phyloP scores from a whole-genome alignment of 2,888 invertebrate species.

The Zaprionus lineosus region DNA sequence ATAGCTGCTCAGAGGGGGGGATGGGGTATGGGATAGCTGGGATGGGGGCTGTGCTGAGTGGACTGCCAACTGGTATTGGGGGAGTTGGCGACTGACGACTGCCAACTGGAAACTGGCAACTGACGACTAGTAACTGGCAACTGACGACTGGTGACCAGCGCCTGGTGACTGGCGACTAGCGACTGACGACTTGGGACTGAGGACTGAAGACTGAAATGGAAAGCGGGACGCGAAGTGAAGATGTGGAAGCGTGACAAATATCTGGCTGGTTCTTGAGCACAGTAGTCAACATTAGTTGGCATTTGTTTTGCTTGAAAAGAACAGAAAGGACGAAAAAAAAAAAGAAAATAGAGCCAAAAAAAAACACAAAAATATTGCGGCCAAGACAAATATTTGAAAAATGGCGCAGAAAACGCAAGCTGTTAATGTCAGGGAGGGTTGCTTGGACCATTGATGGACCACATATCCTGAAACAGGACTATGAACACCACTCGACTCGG shows the following conservation, averaged over 20 bases:
- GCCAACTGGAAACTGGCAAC: not conserved
- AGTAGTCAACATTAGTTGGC: slow-evolving; percentile 56
- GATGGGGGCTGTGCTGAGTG: no score
- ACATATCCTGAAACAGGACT: not conserved
- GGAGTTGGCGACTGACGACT: no score
- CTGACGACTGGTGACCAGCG: no score
- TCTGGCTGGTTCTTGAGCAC: slow-evolving; percentile 55
- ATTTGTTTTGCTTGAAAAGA: slow-evolving; percentile 56
- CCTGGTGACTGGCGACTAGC: no score
- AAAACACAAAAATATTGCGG: not conserved
- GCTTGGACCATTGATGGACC: slow-evolving; percentile 11
- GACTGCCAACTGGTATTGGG: no score
- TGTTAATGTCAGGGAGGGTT: slow-evolving; percentile 54
- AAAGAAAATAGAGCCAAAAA: slow-evolving; percentile 10
- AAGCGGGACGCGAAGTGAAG: not conserved
- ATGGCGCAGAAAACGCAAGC: slow-evolving; percentile 62
- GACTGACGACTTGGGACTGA: no score
- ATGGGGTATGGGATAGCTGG: not conserved
- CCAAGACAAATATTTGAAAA: slow-evolving; percentile 71
- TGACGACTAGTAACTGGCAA: not conserved
- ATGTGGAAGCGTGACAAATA: slow-evolving; percentile 58
- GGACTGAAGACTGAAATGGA: no score
- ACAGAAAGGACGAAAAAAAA: slow-evolving; percentile 16
- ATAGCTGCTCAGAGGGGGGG: slow-evolving; percentile 11
- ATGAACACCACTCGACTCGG: slow-evolving; percentile 46